Percentiles rank a stretch among this genome's conserved stretches.
Conservation (phyloP, 2,113 vertebrate species). For the Tylochromis polylepis region DNA sequence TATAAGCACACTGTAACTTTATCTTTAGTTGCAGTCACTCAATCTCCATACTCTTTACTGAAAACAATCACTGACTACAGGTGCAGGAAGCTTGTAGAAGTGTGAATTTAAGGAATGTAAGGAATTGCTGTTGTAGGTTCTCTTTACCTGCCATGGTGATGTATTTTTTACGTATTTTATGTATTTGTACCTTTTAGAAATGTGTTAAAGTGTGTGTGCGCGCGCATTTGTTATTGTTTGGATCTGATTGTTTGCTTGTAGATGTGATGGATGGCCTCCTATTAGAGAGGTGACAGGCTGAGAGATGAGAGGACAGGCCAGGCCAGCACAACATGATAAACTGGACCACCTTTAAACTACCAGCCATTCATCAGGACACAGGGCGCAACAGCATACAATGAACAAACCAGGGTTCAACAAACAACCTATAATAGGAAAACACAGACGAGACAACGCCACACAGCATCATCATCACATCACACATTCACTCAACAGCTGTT, state of each 20-base stretch:
- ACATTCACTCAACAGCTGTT: background rate
- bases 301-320: conserved; percentile 46
- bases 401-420: conserved; percentile 8
- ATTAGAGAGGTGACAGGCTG: conserved; percentile 50
- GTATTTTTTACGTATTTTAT: too few relatives aligned
- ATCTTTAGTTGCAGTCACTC: background rate
- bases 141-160: background rate
- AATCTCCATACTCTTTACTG: background rate
- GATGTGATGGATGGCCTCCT: conserved; percentile 47
- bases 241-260: background rate
- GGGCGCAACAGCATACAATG: background rate
- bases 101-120: background rate
- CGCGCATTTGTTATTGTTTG: background rate
- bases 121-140: background rate
- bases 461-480: background rate
- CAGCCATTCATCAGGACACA: conserved; percentile 48
- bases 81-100: background rate
- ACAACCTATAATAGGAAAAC: background rate
- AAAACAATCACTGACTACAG: background rate
- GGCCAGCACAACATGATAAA: conserved; percentile 48
- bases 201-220: background rate
- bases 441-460: background rate
- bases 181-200: background rate
- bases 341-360: conserved; percentile 45
- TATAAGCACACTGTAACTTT: background rate